Base-by-base conservation (phyloP, 2,888 invertebrate genomes). In the Drosophila imparisetae region DNA sequence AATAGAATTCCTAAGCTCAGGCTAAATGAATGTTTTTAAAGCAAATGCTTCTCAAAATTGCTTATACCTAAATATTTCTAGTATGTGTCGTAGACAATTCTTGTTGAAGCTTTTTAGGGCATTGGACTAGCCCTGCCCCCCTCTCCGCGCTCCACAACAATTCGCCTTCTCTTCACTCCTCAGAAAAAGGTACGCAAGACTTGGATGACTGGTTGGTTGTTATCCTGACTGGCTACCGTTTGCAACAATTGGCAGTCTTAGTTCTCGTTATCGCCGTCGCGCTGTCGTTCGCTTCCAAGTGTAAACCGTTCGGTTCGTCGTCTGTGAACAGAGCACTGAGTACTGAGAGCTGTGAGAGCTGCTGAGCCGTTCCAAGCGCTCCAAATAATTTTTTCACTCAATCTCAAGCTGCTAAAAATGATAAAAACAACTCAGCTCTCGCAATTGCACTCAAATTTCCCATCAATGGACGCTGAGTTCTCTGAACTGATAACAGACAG, bases 221-320 rank as follows among this genome's bases (percentile, higher is more conserved):
- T 70, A 53, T 30, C 57, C 65, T 59, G 69, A 63, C 72, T 64
- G 72, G 57, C 62, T 65, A 73, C 66, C 53, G 85, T 68, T 90
- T 88, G 90, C 90, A 90, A 90, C 90, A 90, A 90, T 90, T 90
- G 90, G 90, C 88, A 89, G 90, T 90, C 80, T 75, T 78, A 52
- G 52, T 59, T 34, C 45, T 67, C 34, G 61, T 69, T 66, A 40
- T 48, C 27, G 24, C 71, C 49, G 50, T 55, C 42, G 32, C 64
- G 66, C 57, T 64, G 34, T 60, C 63, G 58, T 80, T 75, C 65
- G 79, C 80, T 83, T 85, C 81, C 81, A 83, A 83, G 81, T 77
- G 81, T 86, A 86, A 84, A 85, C 86, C 75, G 81, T 66, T 79
- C 79, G 81, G 67, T 49, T 40, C 24, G 69, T 77, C 65, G 74